A percentile compares a stretch with the other conserved stretches of the same genome.
Conservation (phyloP, 2,888 invertebrate species). For the Drosophila tripunctata region DNA sequence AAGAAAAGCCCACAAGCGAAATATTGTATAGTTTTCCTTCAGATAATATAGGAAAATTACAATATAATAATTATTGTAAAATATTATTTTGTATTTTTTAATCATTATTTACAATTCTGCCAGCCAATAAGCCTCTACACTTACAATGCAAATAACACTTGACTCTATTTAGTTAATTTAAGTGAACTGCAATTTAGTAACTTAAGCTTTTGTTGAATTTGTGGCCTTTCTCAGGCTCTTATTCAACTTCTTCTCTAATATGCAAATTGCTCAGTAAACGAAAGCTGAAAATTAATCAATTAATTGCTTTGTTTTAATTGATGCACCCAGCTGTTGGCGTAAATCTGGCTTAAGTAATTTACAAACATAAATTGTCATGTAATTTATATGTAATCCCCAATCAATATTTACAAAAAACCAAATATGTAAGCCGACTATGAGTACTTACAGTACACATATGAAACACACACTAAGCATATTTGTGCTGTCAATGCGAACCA, state of each 20-base stretch:
- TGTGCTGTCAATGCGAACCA: constrained; percentile 23
- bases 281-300: background rate
- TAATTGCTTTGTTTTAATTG: background rate
- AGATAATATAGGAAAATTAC: too few relatives aligned
- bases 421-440: constrained; percentile 4
- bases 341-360: background rate
- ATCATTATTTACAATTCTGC: background rate
- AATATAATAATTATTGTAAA: too few relatives aligned
- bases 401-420: constrained; percentile 3
- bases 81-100: too few relatives aligned
- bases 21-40: too few relatives aligned
- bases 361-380: background rate
- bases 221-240: background rate
- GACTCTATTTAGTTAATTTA: background rate
- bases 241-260: too few relatives aligned
- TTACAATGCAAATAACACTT: background rate
- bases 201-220: background rate
- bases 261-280: background rate
- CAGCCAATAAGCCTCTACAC: too few relatives aligned
- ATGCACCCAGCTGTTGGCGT: background rate
- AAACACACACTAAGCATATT: background rate
- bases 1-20: too few relatives aligned
- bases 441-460: background rate
- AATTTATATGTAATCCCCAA: constrained; percentile 6
- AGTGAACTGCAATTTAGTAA: background rate